Conservation (phyloP, 2,888 invertebrate genomes). For the Balanococcus diminutus region DNA sequence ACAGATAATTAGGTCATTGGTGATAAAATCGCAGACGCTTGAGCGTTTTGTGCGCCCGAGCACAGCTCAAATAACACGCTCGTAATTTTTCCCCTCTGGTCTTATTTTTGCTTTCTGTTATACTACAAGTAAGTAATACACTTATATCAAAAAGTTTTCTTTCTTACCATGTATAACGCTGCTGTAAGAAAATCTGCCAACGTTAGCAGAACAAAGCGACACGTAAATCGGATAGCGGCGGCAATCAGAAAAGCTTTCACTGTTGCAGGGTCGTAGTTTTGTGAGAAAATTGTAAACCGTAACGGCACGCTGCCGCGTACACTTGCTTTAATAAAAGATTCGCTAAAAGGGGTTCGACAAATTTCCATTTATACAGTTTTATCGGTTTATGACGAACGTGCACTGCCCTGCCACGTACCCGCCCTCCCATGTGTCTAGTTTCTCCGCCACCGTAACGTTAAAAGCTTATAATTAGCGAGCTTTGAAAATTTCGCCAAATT, state of each 20-base stretch:
- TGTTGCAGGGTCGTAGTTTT: conserved; percentile 40
- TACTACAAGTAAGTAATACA: conserved; percentile 2
- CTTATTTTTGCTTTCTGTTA: neutral
- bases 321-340: conserved; percentile 46
- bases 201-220: conserved; percentile 19
- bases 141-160: conserved; percentile 6
- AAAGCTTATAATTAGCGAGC: conserved; percentile 36
- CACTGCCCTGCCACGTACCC: neutral
- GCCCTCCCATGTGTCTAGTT: neutral
- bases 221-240: conserved; percentile 49
- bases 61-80: neutral
- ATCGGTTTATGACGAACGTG: conserved; percentile 52
- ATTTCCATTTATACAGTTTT: conserved; percentile 54
- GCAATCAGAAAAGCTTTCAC: conserved; percentile 49
- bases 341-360: conserved; percentile 44
- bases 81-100: neutral
- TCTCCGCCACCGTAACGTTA: neutral
- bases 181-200: neutral
- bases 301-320: conserved; percentile 28
- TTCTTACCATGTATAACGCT: neutral
- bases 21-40: neutral
- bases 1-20: conserved; percentile 31
- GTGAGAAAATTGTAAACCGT: conserved; percentile 45
- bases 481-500: conserved; percentile 1
- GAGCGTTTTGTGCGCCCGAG: neutral